A percentile compares a stretch with the other conserved stretches of the same genome.
Conservation (phyloP, 2,113 vertebrate species). For the Hippopotamus amphibius region DNA sequence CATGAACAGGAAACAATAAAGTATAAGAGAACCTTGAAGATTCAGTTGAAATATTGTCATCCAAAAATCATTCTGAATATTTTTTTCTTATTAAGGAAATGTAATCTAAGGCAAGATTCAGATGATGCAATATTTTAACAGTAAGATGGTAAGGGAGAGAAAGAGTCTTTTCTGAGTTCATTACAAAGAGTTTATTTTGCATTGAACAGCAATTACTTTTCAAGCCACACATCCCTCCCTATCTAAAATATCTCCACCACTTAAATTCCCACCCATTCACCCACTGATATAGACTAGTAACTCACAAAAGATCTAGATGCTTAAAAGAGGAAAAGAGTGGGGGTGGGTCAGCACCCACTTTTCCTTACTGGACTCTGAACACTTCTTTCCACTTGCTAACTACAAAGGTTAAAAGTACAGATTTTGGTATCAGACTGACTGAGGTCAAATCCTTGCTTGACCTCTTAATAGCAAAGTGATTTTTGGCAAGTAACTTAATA, state of each 20-base stretch:
- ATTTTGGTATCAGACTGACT: background rate
- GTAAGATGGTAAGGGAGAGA: background rate
- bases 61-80: background rate
- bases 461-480: background rate
- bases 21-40: background rate
- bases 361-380: slow-evolving; percentile 19
- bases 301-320: background rate
- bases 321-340: slow-evolving; percentile 7
- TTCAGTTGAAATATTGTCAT: slow-evolving; percentile 8
- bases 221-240: background rate
- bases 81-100: slow-evolving; percentile 43
- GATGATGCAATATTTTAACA: slow-evolving; percentile 2
- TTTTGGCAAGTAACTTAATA: background rate
- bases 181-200: slow-evolving; percentile 37
- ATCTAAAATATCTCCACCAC: background rate
- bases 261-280: slow-evolving; percentile 35
- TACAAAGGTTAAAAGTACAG: background rate
- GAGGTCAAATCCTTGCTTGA: background rate
- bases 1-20: background rate
- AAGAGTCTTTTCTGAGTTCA: slow-evolving; percentile 43
- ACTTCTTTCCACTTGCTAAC: slow-evolving; percentile 32
- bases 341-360: background rate
- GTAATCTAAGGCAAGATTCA: background rate
- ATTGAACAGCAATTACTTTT: slow-evolving; percentile 38
- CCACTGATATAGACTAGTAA: slow-evolving; percentile 15